Evolutionary conservation across 2,113 vertebrate species (phyloP).

Genomic region (Tachycineta bicolor): DNA sequence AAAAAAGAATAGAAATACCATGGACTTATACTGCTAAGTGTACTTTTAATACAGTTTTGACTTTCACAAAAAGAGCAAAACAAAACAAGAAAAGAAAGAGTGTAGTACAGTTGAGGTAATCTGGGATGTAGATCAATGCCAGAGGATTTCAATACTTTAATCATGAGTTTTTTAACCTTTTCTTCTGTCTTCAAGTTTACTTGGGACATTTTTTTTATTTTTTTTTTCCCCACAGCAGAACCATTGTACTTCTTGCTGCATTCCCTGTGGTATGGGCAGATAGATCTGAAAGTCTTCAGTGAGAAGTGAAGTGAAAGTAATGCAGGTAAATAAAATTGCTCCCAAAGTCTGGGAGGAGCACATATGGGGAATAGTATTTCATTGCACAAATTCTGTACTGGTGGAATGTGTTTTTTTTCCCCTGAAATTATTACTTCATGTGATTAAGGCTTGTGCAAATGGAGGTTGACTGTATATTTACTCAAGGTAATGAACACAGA

Average conservation of each 20-base stretch:
- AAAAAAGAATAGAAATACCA: neutral
- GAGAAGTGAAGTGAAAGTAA: neutral
- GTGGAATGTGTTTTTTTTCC: conserved; percentile 2
- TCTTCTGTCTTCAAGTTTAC: neutral
- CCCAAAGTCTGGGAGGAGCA: neutral
- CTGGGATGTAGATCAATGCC: neutral
- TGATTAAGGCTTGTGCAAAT: conserved; percentile 45
- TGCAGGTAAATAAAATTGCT: neutral
- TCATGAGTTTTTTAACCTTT: neutral
- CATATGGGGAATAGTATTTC: neutral
- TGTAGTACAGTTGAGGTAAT: neutral
- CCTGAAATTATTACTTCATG: conserved; percentile 35
- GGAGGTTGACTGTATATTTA: conserved; percentile 10
- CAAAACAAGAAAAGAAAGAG: neutral
- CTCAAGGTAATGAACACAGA: conserved; percentile 8
- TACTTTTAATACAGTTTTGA: neutral
- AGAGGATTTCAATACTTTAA: neutral
- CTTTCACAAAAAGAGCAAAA: neutral
- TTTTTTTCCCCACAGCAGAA: neutral
- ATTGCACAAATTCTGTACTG: neutral
- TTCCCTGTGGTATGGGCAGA: neutral
- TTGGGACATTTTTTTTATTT: neutral
- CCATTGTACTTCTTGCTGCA: neutral
- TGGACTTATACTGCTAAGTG: neutral
- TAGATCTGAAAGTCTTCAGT: neutral